Conservation (phyloP, 2,113 vertebrate genomes). For the Azemiops feae region DNA sequence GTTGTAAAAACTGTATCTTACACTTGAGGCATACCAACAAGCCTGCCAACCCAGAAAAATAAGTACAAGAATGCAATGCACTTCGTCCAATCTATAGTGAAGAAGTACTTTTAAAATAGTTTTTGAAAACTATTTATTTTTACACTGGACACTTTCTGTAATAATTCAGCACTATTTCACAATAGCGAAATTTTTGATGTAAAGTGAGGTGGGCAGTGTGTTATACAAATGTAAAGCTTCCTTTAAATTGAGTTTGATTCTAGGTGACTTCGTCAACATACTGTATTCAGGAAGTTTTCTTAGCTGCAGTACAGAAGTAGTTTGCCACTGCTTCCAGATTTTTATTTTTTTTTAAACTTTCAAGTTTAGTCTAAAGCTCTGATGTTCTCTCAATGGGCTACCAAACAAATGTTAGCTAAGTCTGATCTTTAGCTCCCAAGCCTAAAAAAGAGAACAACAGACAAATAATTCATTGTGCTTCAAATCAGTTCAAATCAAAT, state of each 20-base stretch:
- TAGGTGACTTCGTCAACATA: not conserved
- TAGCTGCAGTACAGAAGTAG: not conserved
- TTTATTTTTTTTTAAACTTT: not conserved
- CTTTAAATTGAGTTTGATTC: not conserved
- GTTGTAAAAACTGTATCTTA: not conserved
- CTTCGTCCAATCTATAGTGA: not conserved
- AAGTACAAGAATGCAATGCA: not conserved
- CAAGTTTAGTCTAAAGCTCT: not conserved
- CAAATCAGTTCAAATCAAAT: not conserved
- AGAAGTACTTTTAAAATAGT: not conserved
- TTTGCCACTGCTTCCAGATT: not conserved
- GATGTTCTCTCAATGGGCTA: not conserved
- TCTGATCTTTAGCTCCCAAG: not conserved
- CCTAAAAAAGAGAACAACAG: not conserved
- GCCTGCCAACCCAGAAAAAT: not conserved
- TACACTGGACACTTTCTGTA: not conserved
- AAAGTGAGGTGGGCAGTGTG: not conserved
- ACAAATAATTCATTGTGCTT: not conserved
- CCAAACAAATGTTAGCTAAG: not conserved
- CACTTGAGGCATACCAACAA: not conserved
- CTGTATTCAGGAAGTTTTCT: not conserved
- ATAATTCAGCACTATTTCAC: not conserved
- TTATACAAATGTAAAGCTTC: not conserved
- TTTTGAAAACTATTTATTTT: not conserved
- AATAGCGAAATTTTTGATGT: not conserved